Evolutionary conservation across 2,888 invertebrate genomes (phyloP), one percentile per base, ranked within the genome.

Genomic region (Isoperla grammatica): DNA sequence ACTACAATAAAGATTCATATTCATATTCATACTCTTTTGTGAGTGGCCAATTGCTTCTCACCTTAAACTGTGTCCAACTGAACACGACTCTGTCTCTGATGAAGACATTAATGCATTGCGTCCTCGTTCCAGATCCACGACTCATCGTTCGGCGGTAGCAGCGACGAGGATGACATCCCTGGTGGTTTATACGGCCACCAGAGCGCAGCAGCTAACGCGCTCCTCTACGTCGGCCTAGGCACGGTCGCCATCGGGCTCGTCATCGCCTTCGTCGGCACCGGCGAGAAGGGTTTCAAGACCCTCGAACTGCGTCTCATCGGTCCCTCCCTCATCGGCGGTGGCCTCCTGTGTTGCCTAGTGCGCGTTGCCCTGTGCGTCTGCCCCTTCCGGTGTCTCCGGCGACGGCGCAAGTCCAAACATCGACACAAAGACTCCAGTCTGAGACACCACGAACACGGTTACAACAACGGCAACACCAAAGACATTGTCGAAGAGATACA

Each of bases 201-300:
- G 67, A 89, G 88, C 77, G 89, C 90, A 55, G 89, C 90, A 65
- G 90, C 90, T 66, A 87, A 87, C 73, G 86, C 90, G 65, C 82
- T 92, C 65, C 82, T 93, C 59, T 92, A 92, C 76, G 88, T 91
- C 55, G 92, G 92, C 58, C 81, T 93, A 67, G 89, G 87, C 67
- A 88, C 86, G 20, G 85, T 90, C 63, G 88, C 91, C 20, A 79
- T 92, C 67, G 93, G 92, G 59, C 83, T 90, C 70, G 88, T 92
- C 69, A 89, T 92, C 69, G 89, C 90, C 73, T 91, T 92, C 78
- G 91, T 92, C 66, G 92, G 91, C 68, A 90, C 91, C 66, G 92
- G 92, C 70, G 92, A 92, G 78, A 90, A 91, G 77, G 82, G 85
- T 76, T 91, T 87, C 83, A 90, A 85, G 76, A 91, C 92, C 66